A percentile compares a stretch with the other conserved stretches of the same genome.
Evolutionary conservation across 30 jellyfish, hydroid and myxozoan species (phyloP).

Genomic region (Aurelia sp.): DNA sequence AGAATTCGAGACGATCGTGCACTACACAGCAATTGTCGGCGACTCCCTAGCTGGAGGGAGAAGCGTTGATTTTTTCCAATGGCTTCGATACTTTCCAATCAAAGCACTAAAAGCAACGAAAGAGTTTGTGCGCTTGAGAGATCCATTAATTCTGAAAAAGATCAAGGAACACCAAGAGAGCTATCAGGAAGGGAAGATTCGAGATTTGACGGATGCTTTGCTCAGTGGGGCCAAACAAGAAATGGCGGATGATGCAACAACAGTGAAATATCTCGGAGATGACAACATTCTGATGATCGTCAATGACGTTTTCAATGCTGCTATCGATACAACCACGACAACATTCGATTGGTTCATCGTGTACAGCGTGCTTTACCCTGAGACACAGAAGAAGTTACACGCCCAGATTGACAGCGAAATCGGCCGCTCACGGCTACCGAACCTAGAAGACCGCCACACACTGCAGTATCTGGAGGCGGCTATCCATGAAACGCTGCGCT

Average conservation of each 20-base stretch:
- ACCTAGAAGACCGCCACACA: slow-evolving; percentile 30
- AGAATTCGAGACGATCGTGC: slow-evolving; percentile 23
- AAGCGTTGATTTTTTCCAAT: slow-evolving; percentile 30
- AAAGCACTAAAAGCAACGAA: slow-evolving; percentile 3
- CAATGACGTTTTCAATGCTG: slow-evolving; percentile 65
- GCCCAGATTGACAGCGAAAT: slow-evolving; percentile 39
- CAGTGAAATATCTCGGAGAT: background rate
- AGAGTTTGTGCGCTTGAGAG: slow-evolving; percentile 39
- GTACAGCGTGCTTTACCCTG: slow-evolving; percentile 51
- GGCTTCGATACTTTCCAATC: slow-evolving; percentile 50
- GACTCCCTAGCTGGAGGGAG: slow-evolving; percentile 40
- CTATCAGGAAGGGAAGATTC: slow-evolving; percentile 16
- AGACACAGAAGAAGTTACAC: slow-evolving; percentile 34
- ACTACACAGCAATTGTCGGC: background rate
- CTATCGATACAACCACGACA: slow-evolving; percentile 61
- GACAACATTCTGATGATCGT: slow-evolving; percentile 31
- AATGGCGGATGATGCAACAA: slow-evolving; percentile 18
- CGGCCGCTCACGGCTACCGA: slow-evolving; percentile 50
- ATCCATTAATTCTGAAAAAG: slow-evolving; percentile 46
- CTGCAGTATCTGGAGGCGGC: slow-evolving; percentile 59
- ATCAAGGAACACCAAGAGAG: slow-evolving; percentile 40
- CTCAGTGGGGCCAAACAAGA: slow-evolving; percentile 51
- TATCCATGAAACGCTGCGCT: slow-evolving; percentile 58
- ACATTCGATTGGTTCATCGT: slow-evolving; percentile 58
- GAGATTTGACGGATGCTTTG: slow-evolving; percentile 61